A percentile compares a stretch with the other conserved stretches of the same genome.
phyloP scores from a whole-genome alignment of 2,113 vertebrate genomes.

The Gallinago paraguaiae region DNA sequence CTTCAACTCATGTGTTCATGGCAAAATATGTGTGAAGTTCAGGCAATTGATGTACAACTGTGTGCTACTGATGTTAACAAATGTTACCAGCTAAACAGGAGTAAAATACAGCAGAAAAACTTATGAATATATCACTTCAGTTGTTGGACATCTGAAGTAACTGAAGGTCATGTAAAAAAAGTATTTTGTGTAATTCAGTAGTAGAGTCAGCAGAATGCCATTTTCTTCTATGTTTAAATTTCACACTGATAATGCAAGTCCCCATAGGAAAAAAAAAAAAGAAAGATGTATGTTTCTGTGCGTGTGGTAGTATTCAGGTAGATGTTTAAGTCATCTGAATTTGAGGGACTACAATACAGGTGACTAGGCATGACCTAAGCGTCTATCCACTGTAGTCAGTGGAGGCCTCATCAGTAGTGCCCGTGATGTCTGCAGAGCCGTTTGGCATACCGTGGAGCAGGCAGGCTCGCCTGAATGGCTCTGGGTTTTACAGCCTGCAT shows the following conservation, averaged over 20 bases:
- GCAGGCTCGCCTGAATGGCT: fast-evolving
- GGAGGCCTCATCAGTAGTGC: background rate
- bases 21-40: background rate
- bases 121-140: background rate
- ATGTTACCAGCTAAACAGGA: background rate
- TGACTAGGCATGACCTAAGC: background rate
- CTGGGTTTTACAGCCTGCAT: background rate
- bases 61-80: background rate
- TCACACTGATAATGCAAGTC: background rate
- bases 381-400: background rate
- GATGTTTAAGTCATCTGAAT: background rate
- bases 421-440: background rate
- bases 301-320: background rate
- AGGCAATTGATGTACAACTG: background rate
- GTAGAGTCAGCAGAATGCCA: background rate
- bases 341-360: background rate
- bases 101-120: background rate
- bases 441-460: fast-evolving
- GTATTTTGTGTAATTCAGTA: background rate
- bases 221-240: background rate
- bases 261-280: background rate
- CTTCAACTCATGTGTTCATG: background rate
- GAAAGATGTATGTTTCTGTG: background rate
- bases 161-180: fast-evolving
- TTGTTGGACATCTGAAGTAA: background rate